Percentiles rank a stretch among this genome's conserved stretches.
Evolutionary conservation across 1,140 invertebrate species (phyloP).

Genomic region (Cataglyphis hispanica): DNA sequence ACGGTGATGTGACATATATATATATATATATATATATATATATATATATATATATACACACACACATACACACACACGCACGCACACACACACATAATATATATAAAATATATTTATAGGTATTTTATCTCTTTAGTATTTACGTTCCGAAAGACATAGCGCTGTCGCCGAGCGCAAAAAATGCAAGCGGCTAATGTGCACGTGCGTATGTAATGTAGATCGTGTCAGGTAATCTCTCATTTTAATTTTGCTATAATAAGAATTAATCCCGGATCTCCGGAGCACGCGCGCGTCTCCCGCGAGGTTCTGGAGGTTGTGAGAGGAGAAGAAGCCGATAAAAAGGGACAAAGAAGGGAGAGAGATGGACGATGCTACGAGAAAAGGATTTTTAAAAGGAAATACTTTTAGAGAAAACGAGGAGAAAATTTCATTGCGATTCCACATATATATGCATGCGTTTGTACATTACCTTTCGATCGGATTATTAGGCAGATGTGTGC

Average conservation of each 20-base stretch:
- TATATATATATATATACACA: constrained; percentile 66
- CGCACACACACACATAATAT: constrained; percentile 72
- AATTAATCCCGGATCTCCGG: constrained; percentile 35
- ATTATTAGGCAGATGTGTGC: background rate
- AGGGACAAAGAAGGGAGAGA: background rate
- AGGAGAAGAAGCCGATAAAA: background rate
- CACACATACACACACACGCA: constrained; percentile 75
- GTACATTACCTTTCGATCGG: constrained; percentile 25
- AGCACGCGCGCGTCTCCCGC: background rate
- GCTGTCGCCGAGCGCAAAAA: constrained; percentile 55
- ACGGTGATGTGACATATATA: constrained; percentile 76
- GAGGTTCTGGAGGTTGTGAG: background rate
- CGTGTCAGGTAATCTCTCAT: constrained; percentile 79
- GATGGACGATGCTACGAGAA: background rate
- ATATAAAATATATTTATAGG: constrained; percentile 85
- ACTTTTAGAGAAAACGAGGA: background rate
- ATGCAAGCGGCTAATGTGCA: constrained; percentile 60
- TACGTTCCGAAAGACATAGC: constrained; percentile 79
- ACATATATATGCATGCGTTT: constrained; percentile 40
- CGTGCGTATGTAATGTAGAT: constrained; percentile 79
- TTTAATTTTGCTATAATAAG: constrained; percentile 78
- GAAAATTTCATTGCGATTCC: constrained; percentile 21
- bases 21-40: constrained; percentile 70
- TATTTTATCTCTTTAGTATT: constrained; percentile 81
- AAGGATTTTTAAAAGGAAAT: background rate